Evolutionary conservation across 2,888 invertebrate genomes (phyloP), one percentile per base, ranked within the genome.

Genomic region (Hemicrepidius hirtus): DNA sequence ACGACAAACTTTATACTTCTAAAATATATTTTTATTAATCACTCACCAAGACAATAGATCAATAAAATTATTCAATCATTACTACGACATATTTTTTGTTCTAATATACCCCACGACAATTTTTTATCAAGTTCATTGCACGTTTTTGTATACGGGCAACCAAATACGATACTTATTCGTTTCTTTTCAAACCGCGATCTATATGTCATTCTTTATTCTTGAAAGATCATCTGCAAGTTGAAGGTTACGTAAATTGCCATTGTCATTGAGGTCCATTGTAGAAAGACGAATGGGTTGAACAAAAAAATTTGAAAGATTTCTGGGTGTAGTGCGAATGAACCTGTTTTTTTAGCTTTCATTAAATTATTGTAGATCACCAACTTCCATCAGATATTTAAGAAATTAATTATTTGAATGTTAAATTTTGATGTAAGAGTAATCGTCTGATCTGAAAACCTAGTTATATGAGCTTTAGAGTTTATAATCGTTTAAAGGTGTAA

Each of bases 261-360:
- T 66, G 67, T 74, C 46, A 46, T 18, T 7, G 9, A 2, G 9
- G 3, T 9, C 16, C 20, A 64, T 64, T 65, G 62, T 65, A 60
- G 59, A 68, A 73, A 64, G 65, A 64, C 57, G 68, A 68, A 73
- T 73, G 46, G 49, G 40, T 68, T 57, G 49, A 59, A 68, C 68
- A 68, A 32, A 35, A 35, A 32, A 2, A 10, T 18, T 13, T 12
- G 18, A 16, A n/a, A 13, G 40, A n/a, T 13, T 40, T 40, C 13
- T 40, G 13, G 13, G 40, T 4, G 40, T 6, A 40, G 40, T 40
- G 40, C 13, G 40, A 40, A 40, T 40, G 40, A 40, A 40, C 40
- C 6, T 32, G 9, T 9, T 32, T 9, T 1, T 32, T 32, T 32
- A 5, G 1, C 32, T 32, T 32, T 32, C 32, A 5, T 32, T 32